Evolutionary conservation across 1,140 invertebrate species (phyloP).

Genomic region (Ceratosolen fusciceps): DNA sequence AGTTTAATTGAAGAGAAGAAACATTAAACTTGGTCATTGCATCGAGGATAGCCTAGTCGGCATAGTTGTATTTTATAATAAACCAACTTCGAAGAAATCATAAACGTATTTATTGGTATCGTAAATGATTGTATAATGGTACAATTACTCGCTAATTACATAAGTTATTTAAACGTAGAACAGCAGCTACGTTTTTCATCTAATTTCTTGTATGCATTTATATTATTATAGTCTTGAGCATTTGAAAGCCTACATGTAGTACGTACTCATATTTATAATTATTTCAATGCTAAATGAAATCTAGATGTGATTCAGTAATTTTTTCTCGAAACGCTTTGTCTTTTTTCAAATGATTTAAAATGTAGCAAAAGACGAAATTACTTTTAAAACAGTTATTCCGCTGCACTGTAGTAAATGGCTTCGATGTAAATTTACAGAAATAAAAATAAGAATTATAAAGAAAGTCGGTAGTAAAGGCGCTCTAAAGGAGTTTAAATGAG

Average conservation of each 20-base stretch:
- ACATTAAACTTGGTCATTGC: background rate
- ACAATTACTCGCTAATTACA: conserved; percentile 36
- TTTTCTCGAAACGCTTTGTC: background rate
- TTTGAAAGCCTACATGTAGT: background rate
- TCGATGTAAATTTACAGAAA: background rate
- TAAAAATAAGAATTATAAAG: background rate
- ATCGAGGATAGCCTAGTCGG: background rate
- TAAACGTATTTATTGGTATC: conserved; percentile 15
- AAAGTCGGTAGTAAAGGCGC: too few relatives aligned
- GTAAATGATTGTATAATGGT: conserved; percentile 29
- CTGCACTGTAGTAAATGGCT: too few relatives aligned
- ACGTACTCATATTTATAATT: background rate
- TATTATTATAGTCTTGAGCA: background rate
- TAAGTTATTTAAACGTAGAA: conserved; percentile 31
- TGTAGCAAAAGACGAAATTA: background rate
- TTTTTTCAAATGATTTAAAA: background rate
- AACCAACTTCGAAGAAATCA: background rate
- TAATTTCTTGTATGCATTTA: background rate
- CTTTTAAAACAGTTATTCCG: too few relatives aligned
- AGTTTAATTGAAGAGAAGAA: background rate
- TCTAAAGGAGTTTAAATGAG: too few relatives aligned
- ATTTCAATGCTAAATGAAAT: background rate
- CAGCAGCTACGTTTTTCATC: background rate
- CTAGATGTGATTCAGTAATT: background rate
- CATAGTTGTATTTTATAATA: background rate